Base-by-base conservation (phyloP, 2,797 vertebrate genomes). In the Australoheros facetus region DNA sequence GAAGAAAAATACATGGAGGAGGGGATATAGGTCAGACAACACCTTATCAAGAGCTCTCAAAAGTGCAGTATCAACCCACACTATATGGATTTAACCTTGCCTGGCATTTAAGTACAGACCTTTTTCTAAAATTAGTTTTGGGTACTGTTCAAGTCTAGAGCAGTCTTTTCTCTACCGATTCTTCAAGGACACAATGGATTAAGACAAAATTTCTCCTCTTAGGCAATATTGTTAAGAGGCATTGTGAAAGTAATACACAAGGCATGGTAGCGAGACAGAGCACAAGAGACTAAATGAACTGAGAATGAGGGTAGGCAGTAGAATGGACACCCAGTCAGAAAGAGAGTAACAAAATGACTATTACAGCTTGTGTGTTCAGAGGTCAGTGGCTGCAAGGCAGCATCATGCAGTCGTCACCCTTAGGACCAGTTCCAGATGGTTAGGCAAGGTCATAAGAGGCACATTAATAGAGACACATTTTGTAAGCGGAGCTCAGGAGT, bases 11-110 rank as follows among this genome's bases (percentile, higher is more conserved):
- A 83, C 82, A 77, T 54, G 57, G 83, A 85, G 86, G 82, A 89
- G 78, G 73, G 85, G 84, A 85, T 83, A 90, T 76, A 70, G 89
- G 91, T 93, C 90, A 91, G 88, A 85, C 81, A 88, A 88, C 89
- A 91, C 90, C 85, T 90, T 86, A 86, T 39, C 71, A 77, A 85
- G 42, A 82, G 79, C 56, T 80, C 77, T 87, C 64, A 42, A 73
- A 83, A 57, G 77, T 2, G 16, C 75, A 76, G 23, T 11, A 78
- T 84, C 83, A 86, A 28, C 90, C 90, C 82, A 91, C 79, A 34
- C 74, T 82, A 2, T 76, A 85, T 87, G 72, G 78, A 87, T 73
- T 86, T 79, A 80, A 85, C 88, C 85, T 76, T 64, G 30, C 23
- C 78, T 81, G 60, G 26, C 8, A 56, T 84, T 87, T 79, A 23